Conservation (phyloP, 2,797 vertebrate genomes). For the Lycodopsis pacificus region DNA sequence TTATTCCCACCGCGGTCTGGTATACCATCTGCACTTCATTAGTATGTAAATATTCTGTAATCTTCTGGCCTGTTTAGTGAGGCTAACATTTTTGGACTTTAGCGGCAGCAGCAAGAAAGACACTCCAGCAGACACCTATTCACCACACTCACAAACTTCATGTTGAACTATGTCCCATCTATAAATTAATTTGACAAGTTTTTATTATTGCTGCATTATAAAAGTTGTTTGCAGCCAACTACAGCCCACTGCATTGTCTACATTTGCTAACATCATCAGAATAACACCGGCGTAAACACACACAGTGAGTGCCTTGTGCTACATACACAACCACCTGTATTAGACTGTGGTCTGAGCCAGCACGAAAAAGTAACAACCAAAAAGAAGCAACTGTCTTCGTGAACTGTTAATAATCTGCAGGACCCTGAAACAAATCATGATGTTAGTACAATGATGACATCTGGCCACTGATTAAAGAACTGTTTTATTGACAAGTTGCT, state of each 20-base stretch:
- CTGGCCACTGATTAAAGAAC: slow-evolving; percentile 59
- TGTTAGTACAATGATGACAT: slow-evolving; percentile 42
- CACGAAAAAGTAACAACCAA: background rate
- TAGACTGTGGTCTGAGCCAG: background rate
- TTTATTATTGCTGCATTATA: background rate
- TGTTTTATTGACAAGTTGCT: slow-evolving; percentile 84
- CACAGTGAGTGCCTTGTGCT: too few species aligned
- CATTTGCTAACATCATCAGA: too few species aligned
- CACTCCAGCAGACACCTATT: background rate
- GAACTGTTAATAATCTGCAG: background rate
- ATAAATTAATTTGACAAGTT: background rate
- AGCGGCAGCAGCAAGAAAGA: background rate
- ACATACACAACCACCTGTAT: too few species aligned
- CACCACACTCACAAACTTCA: background rate
- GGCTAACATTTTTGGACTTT: background rate
- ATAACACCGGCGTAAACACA: too few species aligned
- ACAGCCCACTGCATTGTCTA: background rate
- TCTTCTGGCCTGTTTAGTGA: background rate
- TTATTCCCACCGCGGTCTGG: background rate
- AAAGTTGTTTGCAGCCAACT: background rate
- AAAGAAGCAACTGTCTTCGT: background rate
- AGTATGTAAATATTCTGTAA: background rate
- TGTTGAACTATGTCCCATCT: background rate
- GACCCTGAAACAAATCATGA: slow-evolving; percentile 4
- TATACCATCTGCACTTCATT: background rate